Conservation (phyloP, 2,113 vertebrate genomes). For the Lynx canadensis region DNA sequence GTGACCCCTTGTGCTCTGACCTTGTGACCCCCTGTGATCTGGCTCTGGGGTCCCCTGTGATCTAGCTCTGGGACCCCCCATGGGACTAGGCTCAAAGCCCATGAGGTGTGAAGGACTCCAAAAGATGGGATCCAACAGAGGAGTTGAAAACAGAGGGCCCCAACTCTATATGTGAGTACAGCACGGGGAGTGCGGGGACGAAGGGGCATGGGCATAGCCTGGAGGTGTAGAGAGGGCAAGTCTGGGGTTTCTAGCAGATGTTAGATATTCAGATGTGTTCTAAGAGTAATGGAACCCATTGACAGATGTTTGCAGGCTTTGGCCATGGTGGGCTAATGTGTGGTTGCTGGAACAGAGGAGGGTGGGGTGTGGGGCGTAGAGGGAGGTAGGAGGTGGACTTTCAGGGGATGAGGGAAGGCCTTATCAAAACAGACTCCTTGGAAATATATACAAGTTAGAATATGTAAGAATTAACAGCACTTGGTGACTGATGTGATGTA, state of each 20-base stretch:
- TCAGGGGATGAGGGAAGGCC: background rate
- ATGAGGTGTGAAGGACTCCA: rapidly evolving
- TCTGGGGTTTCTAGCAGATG: background rate
- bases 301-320: background rate
- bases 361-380: background rate
- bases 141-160: background rate
- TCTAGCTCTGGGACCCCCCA: background rate
- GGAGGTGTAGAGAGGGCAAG: background rate
- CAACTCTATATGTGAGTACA: background rate
- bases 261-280: background rate
- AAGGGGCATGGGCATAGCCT: too few relatives aligned
- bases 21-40: background rate
- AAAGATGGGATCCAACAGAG: background rate
- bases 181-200: too few relatives aligned
- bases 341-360: rapidly evolving
- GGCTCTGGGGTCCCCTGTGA: background rate
- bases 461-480: background rate
- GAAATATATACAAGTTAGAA: too few relatives aligned
- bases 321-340: background rate
- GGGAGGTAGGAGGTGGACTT: background rate
- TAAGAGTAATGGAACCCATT: background rate
- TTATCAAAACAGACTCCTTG: background rate
- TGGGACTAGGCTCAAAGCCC: background rate
- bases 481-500: background rate
- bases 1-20: background rate